phyloP scores from a whole-genome alignment of 2,888 invertebrate genomes.

The Napeogenes inachia region DNA sequence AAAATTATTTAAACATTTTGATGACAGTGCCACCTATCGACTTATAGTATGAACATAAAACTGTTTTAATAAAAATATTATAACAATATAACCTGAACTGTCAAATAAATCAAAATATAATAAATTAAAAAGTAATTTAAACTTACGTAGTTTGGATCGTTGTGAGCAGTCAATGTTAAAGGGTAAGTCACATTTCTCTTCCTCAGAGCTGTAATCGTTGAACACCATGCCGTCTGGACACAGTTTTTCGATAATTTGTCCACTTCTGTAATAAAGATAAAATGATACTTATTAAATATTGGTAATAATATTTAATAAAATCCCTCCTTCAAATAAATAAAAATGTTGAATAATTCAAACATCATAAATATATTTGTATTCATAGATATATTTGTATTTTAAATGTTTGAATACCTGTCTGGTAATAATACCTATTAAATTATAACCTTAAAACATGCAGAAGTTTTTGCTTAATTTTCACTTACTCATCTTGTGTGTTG shows the following conservation, averaged over 20 bases:
- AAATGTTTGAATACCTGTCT: no score
- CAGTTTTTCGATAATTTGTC: constrained; percentile 84
- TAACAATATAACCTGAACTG: no score
- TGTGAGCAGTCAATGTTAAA: constrained; percentile 90
- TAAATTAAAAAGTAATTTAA: background rate
- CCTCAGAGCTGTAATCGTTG: constrained; percentile 88
- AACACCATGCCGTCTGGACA: constrained; percentile 94
- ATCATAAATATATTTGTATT: no score
- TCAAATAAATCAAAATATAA: no score
- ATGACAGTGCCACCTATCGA: background rate
- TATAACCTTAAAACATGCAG: background rate
- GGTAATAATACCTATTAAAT: background rate
- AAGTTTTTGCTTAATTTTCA: constrained; percentile 10
- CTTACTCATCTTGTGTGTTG: constrained; percentile 22
- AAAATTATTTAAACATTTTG: background rate
- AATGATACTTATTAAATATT: no score
- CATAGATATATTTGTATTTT: no score
- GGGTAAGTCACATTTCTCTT: constrained; percentile 92
- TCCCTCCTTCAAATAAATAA: background rate
- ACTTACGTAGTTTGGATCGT: constrained; percentile 88
- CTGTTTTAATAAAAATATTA: no score
- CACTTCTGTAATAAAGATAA: constrained; percentile 72
- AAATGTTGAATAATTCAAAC: no score
- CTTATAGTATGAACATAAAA: constrained; percentile 24
- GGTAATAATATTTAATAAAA: background rate